Conservation (phyloP, 2,113 vertebrate species). For the Barbus barbus region DNA sequence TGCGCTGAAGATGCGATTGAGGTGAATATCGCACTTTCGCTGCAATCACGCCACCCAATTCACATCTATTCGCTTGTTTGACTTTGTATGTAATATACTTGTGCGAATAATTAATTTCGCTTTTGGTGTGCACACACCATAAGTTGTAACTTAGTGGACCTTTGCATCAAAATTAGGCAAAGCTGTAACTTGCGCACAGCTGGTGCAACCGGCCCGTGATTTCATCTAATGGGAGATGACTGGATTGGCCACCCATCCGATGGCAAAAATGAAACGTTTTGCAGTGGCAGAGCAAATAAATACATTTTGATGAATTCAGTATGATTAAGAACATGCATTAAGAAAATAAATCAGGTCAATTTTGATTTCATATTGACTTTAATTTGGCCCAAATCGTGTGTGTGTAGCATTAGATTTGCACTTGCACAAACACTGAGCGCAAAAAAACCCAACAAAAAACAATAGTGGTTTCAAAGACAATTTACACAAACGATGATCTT, state of each 20-base stretch:
- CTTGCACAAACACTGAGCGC: slow-evolving; percentile 17
- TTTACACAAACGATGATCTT: slow-evolving; percentile 44
- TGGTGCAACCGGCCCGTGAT: not conserved
- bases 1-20: too few relatives aligned
- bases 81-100: too few relatives aligned
- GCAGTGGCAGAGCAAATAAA: not conserved
- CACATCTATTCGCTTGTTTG: too few relatives aligned
- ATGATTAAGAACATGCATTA: not conserved
- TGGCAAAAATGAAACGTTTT: not conserved
- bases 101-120: too few relatives aligned
- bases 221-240: not conserved
- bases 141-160: too few relatives aligned
- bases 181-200: not conserved
- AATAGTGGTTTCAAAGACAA: slow-evolving; percentile 37
- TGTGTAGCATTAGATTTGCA: slow-evolving; percentile 11
- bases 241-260: not conserved
- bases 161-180: not conserved
- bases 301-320: not conserved
- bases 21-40: too few relatives aligned
- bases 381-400: not conserved
- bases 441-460: not conserved
- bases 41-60: too few relatives aligned
- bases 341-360: not conserved
- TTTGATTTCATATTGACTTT: slow-evolving; percentile 26
- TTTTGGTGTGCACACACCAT: too few relatives aligned